A percentile compares a stretch with the other conserved stretches of the same genome.
These are phyloP conservation scores for Bufo bufo DNA, from an alignment of 2,113 vertebrate genomes.

Conservation along the genomic window DNA sequence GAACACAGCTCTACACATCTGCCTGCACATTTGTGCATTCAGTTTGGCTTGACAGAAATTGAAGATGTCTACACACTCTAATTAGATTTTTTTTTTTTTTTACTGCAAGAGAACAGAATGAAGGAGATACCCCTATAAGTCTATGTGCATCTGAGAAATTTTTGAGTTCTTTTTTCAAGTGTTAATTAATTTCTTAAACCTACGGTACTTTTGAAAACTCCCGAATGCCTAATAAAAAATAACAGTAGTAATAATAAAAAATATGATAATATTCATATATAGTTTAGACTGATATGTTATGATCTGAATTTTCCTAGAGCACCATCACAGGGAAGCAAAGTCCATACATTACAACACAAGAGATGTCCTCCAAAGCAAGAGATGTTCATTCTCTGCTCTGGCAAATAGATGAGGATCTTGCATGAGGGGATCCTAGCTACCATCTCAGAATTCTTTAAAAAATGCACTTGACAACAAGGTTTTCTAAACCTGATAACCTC, in stretches of 20 bases:
- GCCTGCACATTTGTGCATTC: constrained; percentile 78
- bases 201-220: constrained; percentile 59
- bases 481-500: background rate
- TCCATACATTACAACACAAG: background rate
- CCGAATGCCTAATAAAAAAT: constrained; percentile 19
- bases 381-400: background rate
- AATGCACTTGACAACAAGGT: too few species aligned
- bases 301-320: too few species aligned
- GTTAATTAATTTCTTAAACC: constrained; percentile 65
- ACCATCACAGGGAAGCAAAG: too few species aligned
- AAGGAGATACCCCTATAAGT: constrained; percentile 65
- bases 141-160: constrained; percentile 58
- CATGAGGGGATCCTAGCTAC: background rate
- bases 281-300: background rate
- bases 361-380: background rate
- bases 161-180: constrained; percentile 56
- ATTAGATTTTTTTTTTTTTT: constrained; percentile 74
- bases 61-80: constrained; percentile 75
- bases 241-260: background rate
- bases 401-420: background rate
- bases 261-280: too few species aligned
- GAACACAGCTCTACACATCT: constrained; percentile 79
- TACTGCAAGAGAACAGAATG: constrained; percentile 73
- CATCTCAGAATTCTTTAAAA: too few species aligned
- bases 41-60: constrained; percentile 79